Evolutionary conservation across 2,888 invertebrate species (phyloP), one percentile per base, ranked within the genome.

Genomic region (Girardia tigrina): DNA sequence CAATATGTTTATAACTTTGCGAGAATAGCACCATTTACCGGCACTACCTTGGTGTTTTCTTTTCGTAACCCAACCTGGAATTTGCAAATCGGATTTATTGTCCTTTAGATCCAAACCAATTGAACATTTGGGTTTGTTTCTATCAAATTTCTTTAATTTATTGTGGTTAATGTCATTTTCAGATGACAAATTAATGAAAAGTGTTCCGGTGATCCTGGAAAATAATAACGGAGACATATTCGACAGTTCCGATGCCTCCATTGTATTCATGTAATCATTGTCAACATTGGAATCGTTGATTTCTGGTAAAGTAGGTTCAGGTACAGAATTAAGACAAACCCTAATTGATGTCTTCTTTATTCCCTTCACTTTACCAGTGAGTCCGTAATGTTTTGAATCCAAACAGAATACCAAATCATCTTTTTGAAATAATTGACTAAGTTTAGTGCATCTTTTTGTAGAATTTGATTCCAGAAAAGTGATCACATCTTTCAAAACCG

Each of bases 401-500:
- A 56, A 56, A 20, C 20, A 4, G n/a, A 56, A 56, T 12, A 56
- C 56, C 4, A 23, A 20, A 20, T 4, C 56, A 16, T 56, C 23
- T 56, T 56, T 56, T 2, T n/a, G 56, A n/a, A 56, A 56, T 2
- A 56, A 23, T 16, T 56, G 56, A 56, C 4, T n/a, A n/a, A 56
- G 56, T 56, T 56, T 56, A 2, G 8, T 56, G n/a, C 56, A 56
- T 4, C n/a, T n/a, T 56, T 56, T 56, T 16, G n/a, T 2, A n/a
- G 56, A 56, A 16, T 56, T 56, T 23, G 56, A 56, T 56, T 56
- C 56, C 20, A 56, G 23, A 56, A 12, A 8, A 56, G n/a, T 23
- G 56, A 56, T 56, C n/a, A 23, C n/a, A 20, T 56, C n/a, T n/a
- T 56, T 56, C n/a, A 56, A n/a, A 56, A 56, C 56, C 56, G 56